Conservation (phyloP, 2,113 vertebrate genomes). For the Pomatostomus ruficeps region DNA sequence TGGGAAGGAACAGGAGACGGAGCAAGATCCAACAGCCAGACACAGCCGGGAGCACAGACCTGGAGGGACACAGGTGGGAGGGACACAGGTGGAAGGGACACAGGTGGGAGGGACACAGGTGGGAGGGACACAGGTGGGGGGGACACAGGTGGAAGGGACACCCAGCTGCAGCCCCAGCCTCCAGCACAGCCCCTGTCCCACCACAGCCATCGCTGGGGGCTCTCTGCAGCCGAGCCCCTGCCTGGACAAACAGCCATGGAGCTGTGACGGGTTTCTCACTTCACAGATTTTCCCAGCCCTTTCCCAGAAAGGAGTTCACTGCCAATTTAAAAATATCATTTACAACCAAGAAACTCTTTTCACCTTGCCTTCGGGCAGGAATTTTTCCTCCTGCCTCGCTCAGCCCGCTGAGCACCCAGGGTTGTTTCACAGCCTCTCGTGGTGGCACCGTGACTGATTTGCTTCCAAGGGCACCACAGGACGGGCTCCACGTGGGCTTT, state of each 20-base stretch:
- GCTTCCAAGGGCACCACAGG: accelerated
- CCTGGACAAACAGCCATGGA: not conserved
- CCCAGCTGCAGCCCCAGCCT: not conserved
- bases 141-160: not conserved
- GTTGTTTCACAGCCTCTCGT: not conserved
- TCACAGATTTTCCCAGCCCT: not conserved
- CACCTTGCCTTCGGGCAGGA: not conserved
- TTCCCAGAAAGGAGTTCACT: not conserved
- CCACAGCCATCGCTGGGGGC: not conserved
- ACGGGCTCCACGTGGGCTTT: not conserved
- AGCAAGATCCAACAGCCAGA: not conserved
- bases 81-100: too few relatives aligned
- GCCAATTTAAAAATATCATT: not conserved
- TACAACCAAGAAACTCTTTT: not conserved
- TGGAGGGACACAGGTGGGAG: too few relatives aligned
- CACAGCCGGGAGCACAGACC: too few relatives aligned
- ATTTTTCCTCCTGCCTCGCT: not conserved
- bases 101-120: accelerated
- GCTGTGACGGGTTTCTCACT: accelerated
- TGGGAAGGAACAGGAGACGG: not conserved
- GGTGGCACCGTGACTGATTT: not conserved
- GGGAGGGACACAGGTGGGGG: accelerated
- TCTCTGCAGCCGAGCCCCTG: not conserved
- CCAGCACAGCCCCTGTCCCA: not conserved
- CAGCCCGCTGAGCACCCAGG: not conserved